A percentile compares a stretch with the other conserved stretches of the same genome.
These are phyloP conservation scores for Potamarius usumacintae DNA, from an alignment of 2,113 vertebrate genomes.

Conservation along the genomic window DNA sequence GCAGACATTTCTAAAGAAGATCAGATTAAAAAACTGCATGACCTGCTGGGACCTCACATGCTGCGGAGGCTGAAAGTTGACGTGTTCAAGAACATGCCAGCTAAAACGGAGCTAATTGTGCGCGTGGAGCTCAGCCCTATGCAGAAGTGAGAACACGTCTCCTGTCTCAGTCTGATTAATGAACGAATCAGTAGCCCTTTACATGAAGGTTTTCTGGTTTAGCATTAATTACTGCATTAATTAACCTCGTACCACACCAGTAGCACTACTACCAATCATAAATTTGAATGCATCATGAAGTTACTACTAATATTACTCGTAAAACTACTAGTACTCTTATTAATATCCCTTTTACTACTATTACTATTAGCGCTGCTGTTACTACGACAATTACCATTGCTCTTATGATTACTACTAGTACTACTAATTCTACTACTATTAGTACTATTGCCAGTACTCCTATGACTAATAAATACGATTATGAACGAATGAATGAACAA, in stretches of 20 bases:
- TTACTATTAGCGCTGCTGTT: neutral
- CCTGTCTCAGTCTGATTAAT: neutral
- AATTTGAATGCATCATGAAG: no score
- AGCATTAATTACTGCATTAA: neutral
- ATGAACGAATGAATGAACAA: no score
- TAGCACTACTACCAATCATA: neutral
- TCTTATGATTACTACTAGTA: neutral
- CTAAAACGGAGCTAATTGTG: slow-evolving; percentile 96
- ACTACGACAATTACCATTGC: neutral
- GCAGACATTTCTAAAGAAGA: slow-evolving; percentile 99
- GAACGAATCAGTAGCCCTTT: neutral
- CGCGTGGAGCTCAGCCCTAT: slow-evolving; percentile 97
- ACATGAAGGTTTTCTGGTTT: neutral
- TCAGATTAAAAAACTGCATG: slow-evolving; percentile 98
- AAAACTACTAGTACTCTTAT: neutral
- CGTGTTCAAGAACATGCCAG: slow-evolving; percentile 98
- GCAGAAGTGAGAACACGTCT: slow-evolving; percentile 86
- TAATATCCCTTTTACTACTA: neutral
- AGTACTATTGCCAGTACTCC: neutral
- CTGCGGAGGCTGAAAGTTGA: slow-evolving; percentile 91
- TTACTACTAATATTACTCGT: neutral
- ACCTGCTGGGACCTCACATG: slow-evolving; percentile 97
- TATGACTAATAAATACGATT: neutral
- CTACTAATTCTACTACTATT: neutral
- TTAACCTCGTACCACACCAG: neutral